A percentile compares a stretch with the other conserved stretches of the same genome.
phyloP scores from a whole-genome alignment of 2,797 vertebrate species.

The Lacerta agilis region DNA sequence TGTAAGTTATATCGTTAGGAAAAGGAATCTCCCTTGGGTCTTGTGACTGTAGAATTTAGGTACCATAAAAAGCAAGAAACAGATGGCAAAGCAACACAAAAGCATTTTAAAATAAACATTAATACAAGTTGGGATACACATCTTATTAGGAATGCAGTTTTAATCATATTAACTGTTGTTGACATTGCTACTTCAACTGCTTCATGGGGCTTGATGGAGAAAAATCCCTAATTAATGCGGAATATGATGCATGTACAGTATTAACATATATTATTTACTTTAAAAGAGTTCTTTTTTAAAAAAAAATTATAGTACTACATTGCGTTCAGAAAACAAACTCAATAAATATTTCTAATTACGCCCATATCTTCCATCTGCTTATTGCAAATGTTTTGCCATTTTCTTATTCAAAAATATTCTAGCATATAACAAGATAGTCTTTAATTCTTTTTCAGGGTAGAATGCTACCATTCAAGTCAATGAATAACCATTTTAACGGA shows the following conservation, averaged over 20 bases:
- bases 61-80: constrained; percentile 72
- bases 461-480: constrained; percentile 36
- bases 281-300: constrained; percentile 67
- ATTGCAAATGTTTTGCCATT: constrained; percentile 59
- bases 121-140: constrained; percentile 73
- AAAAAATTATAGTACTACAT: constrained; percentile 60
- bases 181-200: constrained; percentile 71
- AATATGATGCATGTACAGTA: constrained; percentile 66
- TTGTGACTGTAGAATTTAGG: constrained; percentile 67
- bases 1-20: constrained; percentile 61
- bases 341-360: constrained; percentile 76
- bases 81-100: constrained; percentile 72
- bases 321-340: constrained; percentile 64
- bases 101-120: constrained; percentile 79
- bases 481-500: constrained; percentile 58
- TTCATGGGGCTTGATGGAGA: constrained; percentile 63
- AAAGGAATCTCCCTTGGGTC: constrained; percentile 72
- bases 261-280: constrained; percentile 72
- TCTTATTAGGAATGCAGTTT: constrained; percentile 75
- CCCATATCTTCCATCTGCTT: constrained; percentile 68
- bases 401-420: constrained; percentile 65
- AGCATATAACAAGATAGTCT: constrained; percentile 43
- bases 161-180: constrained; percentile 79
- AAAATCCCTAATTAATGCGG: constrained; percentile 69
- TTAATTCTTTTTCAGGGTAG: constrained; percentile 33